These are phyloP conservation scores for Epizoanthus illoricatus DNA, from an alignment of 92 coral and sea anemone species.

Conservation along the genomic window DNA sequence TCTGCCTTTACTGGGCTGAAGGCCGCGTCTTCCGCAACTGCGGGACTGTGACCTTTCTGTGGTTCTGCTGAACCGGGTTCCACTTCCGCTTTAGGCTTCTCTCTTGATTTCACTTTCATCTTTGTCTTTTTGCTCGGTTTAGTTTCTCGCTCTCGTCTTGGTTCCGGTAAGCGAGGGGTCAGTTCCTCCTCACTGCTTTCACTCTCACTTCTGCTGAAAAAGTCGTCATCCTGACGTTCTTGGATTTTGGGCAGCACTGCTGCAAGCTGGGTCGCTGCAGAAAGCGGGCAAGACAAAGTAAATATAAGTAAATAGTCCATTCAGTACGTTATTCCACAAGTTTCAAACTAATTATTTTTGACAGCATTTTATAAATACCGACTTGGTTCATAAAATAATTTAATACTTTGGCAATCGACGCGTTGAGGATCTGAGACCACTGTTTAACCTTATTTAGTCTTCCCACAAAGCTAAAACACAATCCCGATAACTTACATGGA, in stretches of 20 bases:
- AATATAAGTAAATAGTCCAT: too few relatives aligned
- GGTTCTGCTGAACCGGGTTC: background rate
- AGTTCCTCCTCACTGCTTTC: conserved; percentile 67
- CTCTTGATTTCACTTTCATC: conserved; percentile 23
- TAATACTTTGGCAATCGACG: background rate
- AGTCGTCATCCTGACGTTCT: conserved; percentile 67
- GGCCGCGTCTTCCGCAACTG: conserved; percentile 15
- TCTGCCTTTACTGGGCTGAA: conserved; percentile 61
- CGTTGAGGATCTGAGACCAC: background rate
- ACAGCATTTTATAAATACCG: too few relatives aligned
- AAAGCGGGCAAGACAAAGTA: background rate
- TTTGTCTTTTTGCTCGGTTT: conserved; percentile 31
- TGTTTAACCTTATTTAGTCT: background rate
- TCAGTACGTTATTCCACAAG: too few relatives aligned
- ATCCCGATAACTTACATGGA: conserved; percentile 61
- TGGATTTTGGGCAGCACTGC: conserved; percentile 73
- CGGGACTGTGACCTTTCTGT: conserved; percentile 4
- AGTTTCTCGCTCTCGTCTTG: conserved; percentile 45
- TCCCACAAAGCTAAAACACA: background rate
- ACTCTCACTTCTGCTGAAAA: conserved; percentile 62
- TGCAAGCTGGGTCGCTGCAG: conserved; percentile 69
- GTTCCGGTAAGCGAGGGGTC: conserved; percentile 54
- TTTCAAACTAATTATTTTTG: too few relatives aligned
- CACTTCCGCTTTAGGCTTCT: conserved; percentile 4
- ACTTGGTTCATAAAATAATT: background rate